phyloP scores from a whole-genome alignment of 2,113 vertebrate species.

The Emydocephalus ijimae region DNA sequence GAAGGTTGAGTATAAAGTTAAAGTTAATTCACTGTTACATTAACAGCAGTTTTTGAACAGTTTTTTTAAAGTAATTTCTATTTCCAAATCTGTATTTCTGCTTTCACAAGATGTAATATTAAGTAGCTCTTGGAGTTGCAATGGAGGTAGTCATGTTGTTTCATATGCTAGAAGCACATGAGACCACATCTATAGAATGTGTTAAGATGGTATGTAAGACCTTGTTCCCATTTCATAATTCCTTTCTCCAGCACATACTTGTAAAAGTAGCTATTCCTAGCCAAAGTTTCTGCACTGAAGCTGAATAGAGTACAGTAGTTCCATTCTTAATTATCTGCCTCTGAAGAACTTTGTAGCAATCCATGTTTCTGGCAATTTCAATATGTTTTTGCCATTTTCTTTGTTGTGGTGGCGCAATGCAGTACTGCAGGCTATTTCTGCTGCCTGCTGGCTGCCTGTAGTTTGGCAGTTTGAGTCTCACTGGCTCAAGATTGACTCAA shows the following conservation, averaged over 20 bases:
- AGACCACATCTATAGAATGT: constrained; percentile 16
- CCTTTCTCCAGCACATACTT: constrained; percentile 20
- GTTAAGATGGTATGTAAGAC: neutral
- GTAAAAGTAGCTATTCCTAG: constrained; percentile 36
- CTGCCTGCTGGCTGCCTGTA: too few species aligned
- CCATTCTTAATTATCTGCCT: neutral
- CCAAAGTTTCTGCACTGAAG: neutral
- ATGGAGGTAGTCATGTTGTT: neutral
- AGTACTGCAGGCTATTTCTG: too few species aligned
- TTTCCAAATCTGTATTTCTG: neutral
- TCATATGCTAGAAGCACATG: neutral
- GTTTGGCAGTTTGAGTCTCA: too few species aligned
- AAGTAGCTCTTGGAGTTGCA: neutral
- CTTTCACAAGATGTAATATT: neutral
- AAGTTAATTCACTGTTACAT: neutral
- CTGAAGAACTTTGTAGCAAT: neutral
- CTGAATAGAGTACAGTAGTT: neutral
- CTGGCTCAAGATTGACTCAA: too few species aligned
- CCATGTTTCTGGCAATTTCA: neutral
- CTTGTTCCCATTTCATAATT: constrained; percentile 26
- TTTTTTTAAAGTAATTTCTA: neutral
- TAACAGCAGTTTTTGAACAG: neutral
- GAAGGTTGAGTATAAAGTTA: neutral
- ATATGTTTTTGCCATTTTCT: neutral
- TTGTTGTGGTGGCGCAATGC: too few species aligned